A percentile compares a stretch with the other conserved stretches of the same genome.
Evolutionary conservation across 2,888 invertebrate species (phyloP).

Genomic region (Mycalesis mineus): DNA sequence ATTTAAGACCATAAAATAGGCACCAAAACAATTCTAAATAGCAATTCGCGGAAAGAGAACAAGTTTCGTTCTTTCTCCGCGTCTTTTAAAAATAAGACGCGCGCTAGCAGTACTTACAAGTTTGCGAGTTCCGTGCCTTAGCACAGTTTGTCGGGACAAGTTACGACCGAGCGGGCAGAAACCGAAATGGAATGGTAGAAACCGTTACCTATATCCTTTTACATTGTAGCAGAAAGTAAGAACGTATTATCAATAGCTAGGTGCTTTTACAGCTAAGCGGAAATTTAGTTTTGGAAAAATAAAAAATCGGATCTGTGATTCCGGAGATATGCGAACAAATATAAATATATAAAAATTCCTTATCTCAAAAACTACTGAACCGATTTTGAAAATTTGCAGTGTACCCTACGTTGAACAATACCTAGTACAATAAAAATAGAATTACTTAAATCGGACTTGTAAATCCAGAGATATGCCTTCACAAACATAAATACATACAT

Average conservation of each 20-base stretch:
- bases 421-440: no score
- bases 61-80: neutral
- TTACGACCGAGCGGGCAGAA: slow-evolving; percentile 7
- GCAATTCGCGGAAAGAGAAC: neutral
- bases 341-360: no score
- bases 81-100: slow-evolving; percentile 5
- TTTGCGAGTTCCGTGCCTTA: slow-evolving; percentile 3
- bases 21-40: neutral
- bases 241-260: no score
- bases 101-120: slow-evolving; percentile 5
- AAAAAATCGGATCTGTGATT: neutral
- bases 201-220: neutral
- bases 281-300: neutral
- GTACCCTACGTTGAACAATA: no score
- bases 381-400: no score
- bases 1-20: neutral
- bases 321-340: no score
- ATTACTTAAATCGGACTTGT: no score
- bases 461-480: no score
- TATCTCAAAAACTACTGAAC: no score
- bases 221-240: neutral
- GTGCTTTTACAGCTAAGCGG: no score
- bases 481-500: no score
- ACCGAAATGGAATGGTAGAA: neutral
- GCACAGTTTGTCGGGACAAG: slow-evolving; percentile 4